Percentiles rank a stretch among this genome's conserved stretches.
Conservation (phyloP, 1,140 invertebrate genomes). For the Eumeta japonica region DNA sequence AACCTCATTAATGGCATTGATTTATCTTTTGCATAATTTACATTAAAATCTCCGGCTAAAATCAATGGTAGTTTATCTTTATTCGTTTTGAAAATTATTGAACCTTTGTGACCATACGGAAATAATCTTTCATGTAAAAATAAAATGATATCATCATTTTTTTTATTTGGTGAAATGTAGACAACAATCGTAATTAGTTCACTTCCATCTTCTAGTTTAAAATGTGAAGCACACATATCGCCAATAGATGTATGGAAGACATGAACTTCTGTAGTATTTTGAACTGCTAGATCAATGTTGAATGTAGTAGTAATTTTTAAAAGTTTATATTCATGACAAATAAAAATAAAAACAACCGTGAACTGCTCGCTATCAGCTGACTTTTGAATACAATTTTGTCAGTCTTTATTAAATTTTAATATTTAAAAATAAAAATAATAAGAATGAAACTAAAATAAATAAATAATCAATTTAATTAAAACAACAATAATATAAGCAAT, state of each 20-base stretch:
- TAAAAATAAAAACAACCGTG: neutral
- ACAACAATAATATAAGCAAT: too few species aligned
- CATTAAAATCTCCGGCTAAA: constrained; percentile 3
- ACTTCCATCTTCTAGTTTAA: constrained; percentile 1
- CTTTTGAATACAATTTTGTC: constrained; percentile 1
- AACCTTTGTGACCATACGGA: neutral
- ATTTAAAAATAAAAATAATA: neutral
- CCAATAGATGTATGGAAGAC: neutral
- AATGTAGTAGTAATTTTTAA: constrained; percentile 1
- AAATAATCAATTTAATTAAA: too few species aligned
- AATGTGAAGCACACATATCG: neutral
- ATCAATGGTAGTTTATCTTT: constrained; percentile 6
- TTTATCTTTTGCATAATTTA: neutral
- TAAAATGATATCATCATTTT: neutral
- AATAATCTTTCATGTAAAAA: constrained; percentile 1
- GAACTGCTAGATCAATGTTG: neutral
- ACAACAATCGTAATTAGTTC: constrained; percentile 1
- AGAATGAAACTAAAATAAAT: neutral
- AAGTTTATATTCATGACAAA: neutral
- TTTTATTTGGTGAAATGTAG: neutral
- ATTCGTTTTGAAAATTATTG: constrained; percentile 1
- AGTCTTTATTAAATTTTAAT: constrained; percentile 1
- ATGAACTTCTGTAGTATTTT: constrained; percentile 1
- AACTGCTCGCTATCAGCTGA: neutral
- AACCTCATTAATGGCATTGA: neutral